A percentile compares a stretch with the other conserved stretches of the same genome.
Conservation (phyloP, 2,113 vertebrate species). For the Eptesicus fuscus region DNA sequence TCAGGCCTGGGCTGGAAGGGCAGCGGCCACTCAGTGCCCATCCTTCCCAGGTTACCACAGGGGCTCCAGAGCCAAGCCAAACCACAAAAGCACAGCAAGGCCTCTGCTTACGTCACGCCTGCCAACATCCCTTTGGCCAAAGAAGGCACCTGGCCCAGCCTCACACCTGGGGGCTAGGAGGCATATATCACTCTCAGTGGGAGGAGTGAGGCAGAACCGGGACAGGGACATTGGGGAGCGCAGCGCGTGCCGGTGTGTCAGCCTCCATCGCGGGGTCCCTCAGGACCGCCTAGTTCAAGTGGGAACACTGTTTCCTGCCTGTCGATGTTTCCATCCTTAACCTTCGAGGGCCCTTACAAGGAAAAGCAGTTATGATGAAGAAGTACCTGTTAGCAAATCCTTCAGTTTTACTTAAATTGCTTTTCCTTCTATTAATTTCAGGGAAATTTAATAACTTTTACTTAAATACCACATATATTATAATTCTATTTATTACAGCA, state of each 20-base stretch:
- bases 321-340: background rate
- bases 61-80: background rate
- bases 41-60: background rate
- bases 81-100: background rate
- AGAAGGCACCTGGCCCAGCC: background rate
- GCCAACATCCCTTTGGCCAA: background rate
- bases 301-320: background rate
- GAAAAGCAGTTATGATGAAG: background rate
- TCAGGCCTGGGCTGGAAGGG: background rate
- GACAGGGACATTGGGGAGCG: background rate
- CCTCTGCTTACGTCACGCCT: background rate
- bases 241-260: fast-evolving
- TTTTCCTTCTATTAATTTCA: background rate
- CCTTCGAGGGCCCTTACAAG: background rate
- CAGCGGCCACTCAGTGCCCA: background rate
- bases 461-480: background rate
- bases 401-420: background rate
- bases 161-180: background rate
- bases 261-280: background rate
- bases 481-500: background rate
- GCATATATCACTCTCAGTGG: background rate
- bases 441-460: background rate
- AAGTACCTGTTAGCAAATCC: background rate
- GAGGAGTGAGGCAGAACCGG: background rate
- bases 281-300: background rate